Percentiles rank a stretch among this genome's conserved stretches.
phyloP scores from a whole-genome alignment of 2,113 vertebrate species.

The Lethenteron reissneri region DNA sequence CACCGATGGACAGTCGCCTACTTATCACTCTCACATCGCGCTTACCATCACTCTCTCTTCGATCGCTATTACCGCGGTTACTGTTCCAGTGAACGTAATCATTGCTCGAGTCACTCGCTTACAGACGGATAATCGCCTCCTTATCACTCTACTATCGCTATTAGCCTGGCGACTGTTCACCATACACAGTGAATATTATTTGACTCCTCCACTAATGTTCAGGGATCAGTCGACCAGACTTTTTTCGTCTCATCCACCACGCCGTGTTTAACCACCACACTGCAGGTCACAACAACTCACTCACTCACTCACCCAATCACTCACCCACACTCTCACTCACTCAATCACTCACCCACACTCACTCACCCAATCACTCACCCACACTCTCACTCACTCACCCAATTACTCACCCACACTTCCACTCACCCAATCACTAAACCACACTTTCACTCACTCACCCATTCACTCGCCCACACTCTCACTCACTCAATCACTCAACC shows the following conservation, averaged over 20 bases:
- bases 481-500: neutral
- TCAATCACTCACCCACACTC: neutral
- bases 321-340: neutral
- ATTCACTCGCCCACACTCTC: neutral
- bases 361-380: neutral
- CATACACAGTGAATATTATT: no score
- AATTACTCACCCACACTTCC: neutral
- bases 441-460: neutral
- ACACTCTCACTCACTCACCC: neutral
- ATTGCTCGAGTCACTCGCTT: no score
- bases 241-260: constrained; percentile 10
- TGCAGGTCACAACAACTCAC: neutral
- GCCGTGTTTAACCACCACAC: constrained; percentile 14
- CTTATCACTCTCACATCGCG: no score
- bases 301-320: neutral
- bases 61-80: no score
- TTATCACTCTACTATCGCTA: no score
- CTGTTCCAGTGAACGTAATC: no score
- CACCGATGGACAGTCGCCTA: no score
- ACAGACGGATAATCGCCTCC: no score
- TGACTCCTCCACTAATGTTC: constrained; percentile 9
- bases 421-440: neutral
- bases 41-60: no score
- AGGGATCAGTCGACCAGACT: constrained; percentile 19
- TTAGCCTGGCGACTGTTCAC: no score